These are phyloP conservation scores for Andrena cerasifolii DNA, from an alignment of 1,140 invertebrate species.

Conservation along the genomic window DNA sequence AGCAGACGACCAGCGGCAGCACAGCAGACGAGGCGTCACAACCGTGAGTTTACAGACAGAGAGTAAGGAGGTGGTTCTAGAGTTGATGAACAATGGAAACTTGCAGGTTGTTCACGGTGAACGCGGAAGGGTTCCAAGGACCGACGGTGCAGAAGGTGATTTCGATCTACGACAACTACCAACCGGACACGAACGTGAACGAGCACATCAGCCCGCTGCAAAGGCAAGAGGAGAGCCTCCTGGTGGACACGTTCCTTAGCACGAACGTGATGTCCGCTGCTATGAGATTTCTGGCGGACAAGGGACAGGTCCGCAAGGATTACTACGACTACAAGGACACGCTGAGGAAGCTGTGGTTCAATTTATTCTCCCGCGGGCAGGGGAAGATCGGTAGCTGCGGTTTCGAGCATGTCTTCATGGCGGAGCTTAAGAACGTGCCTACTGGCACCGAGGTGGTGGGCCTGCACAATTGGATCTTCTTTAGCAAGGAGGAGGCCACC, in stretches of 20 bases:
- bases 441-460: slow-evolving; percentile 86
- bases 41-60: slow-evolving; percentile 84
- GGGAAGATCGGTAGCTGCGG: slow-evolving; percentile 90
- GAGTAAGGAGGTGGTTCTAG: background rate
- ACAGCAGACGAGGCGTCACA: slow-evolving; percentile 87
- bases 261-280: slow-evolving; percentile 86
- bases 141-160: slow-evolving; percentile 87
- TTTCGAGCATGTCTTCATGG: slow-evolving; percentile 94
- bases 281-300: slow-evolving; percentile 84
- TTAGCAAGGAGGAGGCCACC: slow-evolving; percentile 87
- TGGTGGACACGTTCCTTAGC: slow-evolving; percentile 85
- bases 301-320: slow-evolving; percentile 79
- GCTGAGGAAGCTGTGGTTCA: slow-evolving; percentile 91
- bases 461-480: slow-evolving; percentile 95
- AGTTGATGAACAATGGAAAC: too few species aligned
- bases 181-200: slow-evolving; percentile 87
- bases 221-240: slow-evolving; percentile 84
- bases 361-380: slow-evolving; percentile 89
- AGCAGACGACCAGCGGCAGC: slow-evolving; percentile 86
- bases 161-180: slow-evolving; percentile 89
- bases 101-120: slow-evolving; percentile 85
- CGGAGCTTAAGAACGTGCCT: slow-evolving; percentile 87
- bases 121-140: slow-evolving; percentile 84
- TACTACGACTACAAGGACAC: slow-evolving; percentile 86
- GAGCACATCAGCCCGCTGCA: slow-evolving; percentile 89